A percentile compares a stretch with the other conserved stretches of the same genome.
Evolutionary conservation across 2,888 invertebrate genomes (phyloP).

Genomic region (Nomada ruficornis): DNA sequence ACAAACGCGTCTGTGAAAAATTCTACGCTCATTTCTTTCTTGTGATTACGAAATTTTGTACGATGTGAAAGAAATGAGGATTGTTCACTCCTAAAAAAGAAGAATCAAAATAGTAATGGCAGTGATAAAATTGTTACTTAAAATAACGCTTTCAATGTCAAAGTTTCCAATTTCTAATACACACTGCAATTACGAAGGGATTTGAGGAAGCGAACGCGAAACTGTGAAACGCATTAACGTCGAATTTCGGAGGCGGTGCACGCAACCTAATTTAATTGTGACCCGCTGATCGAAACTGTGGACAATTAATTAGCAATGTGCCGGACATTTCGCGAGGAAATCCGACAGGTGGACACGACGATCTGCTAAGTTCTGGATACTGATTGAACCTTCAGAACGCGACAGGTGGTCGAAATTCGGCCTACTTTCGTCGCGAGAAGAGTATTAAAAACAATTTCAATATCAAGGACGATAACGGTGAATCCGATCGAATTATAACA

Average conservation of each 20-base stretch:
- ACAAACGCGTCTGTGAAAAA: not conserved
- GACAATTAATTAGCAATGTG: slow-evolving; percentile 61
- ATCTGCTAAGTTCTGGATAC: slow-evolving; percentile 36
- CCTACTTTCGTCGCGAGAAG: not conserved
- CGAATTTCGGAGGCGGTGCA: slow-evolving; percentile 38
- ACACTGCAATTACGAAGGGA: not conserved
- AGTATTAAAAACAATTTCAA: too few species aligned
- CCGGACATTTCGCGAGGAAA: slow-evolving; percentile 55
- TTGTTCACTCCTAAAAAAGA: too few species aligned
- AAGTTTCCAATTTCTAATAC: too few species aligned
- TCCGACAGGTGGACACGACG: slow-evolving; percentile 57
- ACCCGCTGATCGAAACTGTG: slow-evolving; percentile 52
- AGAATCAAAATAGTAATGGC: too few species aligned
- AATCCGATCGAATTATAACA: too few species aligned
- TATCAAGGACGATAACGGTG: too few species aligned
- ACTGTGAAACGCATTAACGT: slow-evolving; percentile 25
- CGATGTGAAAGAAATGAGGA: too few species aligned
- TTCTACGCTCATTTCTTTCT: too few species aligned
- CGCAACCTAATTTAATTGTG: slow-evolving; percentile 50
- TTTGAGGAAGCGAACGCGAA: slow-evolving; percentile 1
- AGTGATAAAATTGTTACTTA: too few species aligned
- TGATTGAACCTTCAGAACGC: slow-evolving; percentile 51
- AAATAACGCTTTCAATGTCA: not conserved
- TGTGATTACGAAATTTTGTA: too few species aligned
- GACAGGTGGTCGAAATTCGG: slow-evolving; percentile 54